Conservation (phyloP, 2,113 vertebrate genomes). For the Piaya cayana region DNA sequence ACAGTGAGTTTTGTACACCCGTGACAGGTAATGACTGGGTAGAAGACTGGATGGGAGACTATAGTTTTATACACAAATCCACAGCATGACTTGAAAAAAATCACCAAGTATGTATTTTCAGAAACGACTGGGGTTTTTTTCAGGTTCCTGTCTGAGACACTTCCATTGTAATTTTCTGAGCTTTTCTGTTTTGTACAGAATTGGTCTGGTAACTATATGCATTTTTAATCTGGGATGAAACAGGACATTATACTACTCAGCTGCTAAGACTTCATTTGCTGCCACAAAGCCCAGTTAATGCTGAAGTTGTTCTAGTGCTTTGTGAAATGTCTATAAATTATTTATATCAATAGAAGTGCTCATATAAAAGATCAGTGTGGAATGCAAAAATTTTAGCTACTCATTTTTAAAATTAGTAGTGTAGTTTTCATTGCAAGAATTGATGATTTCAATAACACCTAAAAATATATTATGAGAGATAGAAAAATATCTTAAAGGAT, state of each 20-base stretch:
- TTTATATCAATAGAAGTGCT: background rate
- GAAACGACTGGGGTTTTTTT: background rate
- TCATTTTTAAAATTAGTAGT: background rate
- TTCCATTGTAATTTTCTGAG: background rate
- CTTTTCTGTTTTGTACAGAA: background rate
- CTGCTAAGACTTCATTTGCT: background rate
- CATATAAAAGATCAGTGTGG: background rate
- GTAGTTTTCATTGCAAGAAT: background rate
- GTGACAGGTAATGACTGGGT: background rate
- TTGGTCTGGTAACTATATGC: background rate
- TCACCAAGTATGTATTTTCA: background rate
- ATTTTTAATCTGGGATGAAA: background rate
- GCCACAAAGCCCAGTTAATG: background rate
- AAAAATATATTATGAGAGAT: background rate
- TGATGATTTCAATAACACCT: background rate
- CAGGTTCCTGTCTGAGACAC: background rate
- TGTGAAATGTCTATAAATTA: background rate
- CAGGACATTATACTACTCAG: background rate
- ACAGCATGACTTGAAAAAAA: background rate
- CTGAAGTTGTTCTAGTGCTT: background rate
- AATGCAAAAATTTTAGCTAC: background rate
- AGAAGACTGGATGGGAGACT: background rate
- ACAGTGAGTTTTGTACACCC: background rate
- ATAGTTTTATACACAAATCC: background rate
- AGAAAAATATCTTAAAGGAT: background rate